Base-by-base conservation (phyloP, 2,888 invertebrate genomes). In the Macrophya annulata region DNA sequence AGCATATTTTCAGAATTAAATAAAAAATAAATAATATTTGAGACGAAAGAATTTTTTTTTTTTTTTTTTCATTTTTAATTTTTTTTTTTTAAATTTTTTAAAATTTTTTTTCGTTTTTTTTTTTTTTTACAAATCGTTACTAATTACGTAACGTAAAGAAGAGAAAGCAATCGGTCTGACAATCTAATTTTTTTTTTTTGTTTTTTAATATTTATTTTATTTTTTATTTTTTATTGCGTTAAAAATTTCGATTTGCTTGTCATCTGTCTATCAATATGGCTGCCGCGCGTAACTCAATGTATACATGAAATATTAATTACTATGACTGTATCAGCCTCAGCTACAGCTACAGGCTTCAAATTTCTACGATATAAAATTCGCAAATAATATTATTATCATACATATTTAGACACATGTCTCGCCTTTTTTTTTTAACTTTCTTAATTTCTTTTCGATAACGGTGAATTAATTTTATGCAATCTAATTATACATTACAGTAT, bases 241-340 rank as follows among this genome's bases (percentile, higher is more conserved):
- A 31, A 77, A 77, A 77, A 17, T 77, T 77, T 48, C 55, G 51
- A 77, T 55, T 77, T 77, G 51, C 55, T 77, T 77, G 55, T 77
- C 31, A 77, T 51, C 4, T 77, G 21, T 77, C 51, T 37, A 37
- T 55, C 77, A 55, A 77, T 74, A 77, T 55, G 77, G 77, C 77
- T 77, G 77, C 77, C 55, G 17, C 77, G 31, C 55, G 15, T 37
- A 77, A 77, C 37, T 68, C 31, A 68, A 68, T 37, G 17, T n/a
- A 55, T 77, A 55, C 77, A 55, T 51, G n/a, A 25, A 15, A 55
- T 74, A 55, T 51, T 77, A 51, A 77, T 31, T 55, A 74, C 74
- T 45, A 51, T 77, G 77, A 77, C 77, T 77, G 51, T n/a, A n/a
- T 77, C 77, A 51, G 31, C 48, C 51, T 55, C n/a, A 51, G 31